These are phyloP conservation scores for Neodontobutis hainanensis DNA, from an alignment of 2,113 vertebrate genomes.

Conservation along the genomic window DNA sequence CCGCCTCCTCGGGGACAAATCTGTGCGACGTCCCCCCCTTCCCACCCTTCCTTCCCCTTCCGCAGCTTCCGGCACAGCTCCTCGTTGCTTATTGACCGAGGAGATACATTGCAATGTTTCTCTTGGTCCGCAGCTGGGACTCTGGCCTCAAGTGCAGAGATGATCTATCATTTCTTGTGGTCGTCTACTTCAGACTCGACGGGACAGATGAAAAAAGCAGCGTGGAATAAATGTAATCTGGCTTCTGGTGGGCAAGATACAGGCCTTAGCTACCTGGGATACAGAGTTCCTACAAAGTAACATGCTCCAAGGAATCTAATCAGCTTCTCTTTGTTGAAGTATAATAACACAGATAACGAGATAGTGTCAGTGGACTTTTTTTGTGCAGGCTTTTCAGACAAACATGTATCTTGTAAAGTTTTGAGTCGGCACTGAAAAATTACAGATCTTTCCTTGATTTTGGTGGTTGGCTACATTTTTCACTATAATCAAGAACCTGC, in stretches of 20 bases:
- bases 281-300: constrained; percentile 29
- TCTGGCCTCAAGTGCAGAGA: constrained; percentile 48
- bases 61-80: constrained; percentile 45
- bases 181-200: constrained; percentile 28
- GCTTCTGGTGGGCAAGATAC: constrained; percentile 44
- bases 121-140: constrained; percentile 24
- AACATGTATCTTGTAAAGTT: constrained; percentile 7
- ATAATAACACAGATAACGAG: constrained; percentile 30
- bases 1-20: constrained; percentile 61
- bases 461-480: neutral
- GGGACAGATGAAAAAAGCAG: constrained; percentile 57
- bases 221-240: constrained; percentile 68
- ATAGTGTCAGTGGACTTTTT: neutral
- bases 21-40: constrained; percentile 9
- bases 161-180: constrained; percentile 57
- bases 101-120: constrained; percentile 48
- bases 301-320: constrained; percentile 52
- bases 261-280: constrained; percentile 41
- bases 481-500: constrained; percentile 29
- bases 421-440: neutral
- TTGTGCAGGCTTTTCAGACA: constrained; percentile 3
- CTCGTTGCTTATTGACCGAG: constrained; percentile 63
- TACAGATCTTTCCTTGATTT: neutral
- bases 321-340: constrained; percentile 23
- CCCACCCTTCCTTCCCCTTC: constrained; percentile 20